phyloP scores from a whole-genome alignment of 2,113 vertebrate species.

The Heterochromis multidens region DNA sequence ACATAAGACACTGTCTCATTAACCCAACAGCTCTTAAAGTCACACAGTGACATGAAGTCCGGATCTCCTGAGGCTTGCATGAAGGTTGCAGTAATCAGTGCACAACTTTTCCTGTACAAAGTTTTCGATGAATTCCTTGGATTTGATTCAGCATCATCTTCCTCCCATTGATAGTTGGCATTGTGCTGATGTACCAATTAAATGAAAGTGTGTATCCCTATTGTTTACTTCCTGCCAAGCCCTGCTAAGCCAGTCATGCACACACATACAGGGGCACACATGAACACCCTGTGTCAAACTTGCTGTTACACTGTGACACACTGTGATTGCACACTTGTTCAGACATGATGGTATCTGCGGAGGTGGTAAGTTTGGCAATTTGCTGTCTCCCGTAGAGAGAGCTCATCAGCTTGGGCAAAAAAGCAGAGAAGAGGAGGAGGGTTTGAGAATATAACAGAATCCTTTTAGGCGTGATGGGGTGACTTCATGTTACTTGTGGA shows the following conservation, averaged over 20 bases:
- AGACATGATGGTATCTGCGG: slow-evolving; percentile 40
- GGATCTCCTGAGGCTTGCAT: neutral
- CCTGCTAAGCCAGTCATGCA: neutral
- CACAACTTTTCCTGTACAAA: slow-evolving; percentile 17
- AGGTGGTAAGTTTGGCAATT: slow-evolving; percentile 29
- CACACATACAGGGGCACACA: neutral
- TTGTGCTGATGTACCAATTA: slow-evolving; percentile 29
- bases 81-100: neutral
- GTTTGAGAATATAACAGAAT: neutral
- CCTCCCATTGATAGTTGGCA: slow-evolving; percentile 27
- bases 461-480: neutral
- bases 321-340: slow-evolving; percentile 35
- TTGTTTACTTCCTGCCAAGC: slow-evolving; percentile 36
- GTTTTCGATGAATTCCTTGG: neutral
- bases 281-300: slow-evolving; percentile 29
- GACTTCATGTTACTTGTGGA: neutral
- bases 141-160: slow-evolving; percentile 4
- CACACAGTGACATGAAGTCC: neutral
- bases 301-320: slow-evolving; percentile 24
- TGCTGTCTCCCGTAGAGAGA: slow-evolving; percentile 17
- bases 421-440: neutral
- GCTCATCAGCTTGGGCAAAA: neutral
- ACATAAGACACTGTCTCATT: neutral
- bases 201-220: slow-evolving; percentile 6
- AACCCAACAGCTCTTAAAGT: neutral